A percentile compares a stretch with the other conserved stretches of the same genome.
phyloP scores from a whole-genome alignment of 1,140 invertebrate species.

The Calliphora vicina region DNA sequence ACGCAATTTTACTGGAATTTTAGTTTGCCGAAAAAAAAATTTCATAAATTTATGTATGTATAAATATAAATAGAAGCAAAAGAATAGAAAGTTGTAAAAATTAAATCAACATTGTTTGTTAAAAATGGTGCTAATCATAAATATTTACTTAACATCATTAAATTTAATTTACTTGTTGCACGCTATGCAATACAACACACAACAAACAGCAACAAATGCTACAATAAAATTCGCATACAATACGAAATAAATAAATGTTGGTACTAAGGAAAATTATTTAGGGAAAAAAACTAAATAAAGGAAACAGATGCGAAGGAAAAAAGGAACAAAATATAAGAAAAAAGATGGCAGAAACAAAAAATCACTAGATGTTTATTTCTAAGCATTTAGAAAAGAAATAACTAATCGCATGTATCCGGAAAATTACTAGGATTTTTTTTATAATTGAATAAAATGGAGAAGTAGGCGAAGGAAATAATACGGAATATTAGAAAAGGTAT shows the following conservation, averaged over 20 bases:
- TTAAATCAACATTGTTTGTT: constrained; percentile 31
- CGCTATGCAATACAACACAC: background rate
- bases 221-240: background rate
- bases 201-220: background rate
- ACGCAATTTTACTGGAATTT: constrained; percentile 15
- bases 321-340: background rate
- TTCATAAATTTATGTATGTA: background rate
- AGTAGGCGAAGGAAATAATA: background rate
- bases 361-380: background rate
- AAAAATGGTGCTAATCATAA: constrained; percentile 25
- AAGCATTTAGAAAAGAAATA: background rate
- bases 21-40: background rate
- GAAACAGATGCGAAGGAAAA: background rate
- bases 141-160: constrained; percentile 35
- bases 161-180: constrained; percentile 33
- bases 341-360: background rate
- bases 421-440: background rate
- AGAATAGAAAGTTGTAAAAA: constrained; percentile 28
- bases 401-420: constrained; percentile 10
- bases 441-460: background rate
- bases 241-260: constrained; percentile 3
- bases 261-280: background rate
- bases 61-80: too few relatives aligned
- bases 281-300: background rate
- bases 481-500: too few relatives aligned